Percentiles rank a stretch among this genome's conserved stretches.
These are phyloP conservation scores for Melanerpes aurifrons DNA, from an alignment of 2,113 vertebrate species.

Conservation along the genomic window DNA sequence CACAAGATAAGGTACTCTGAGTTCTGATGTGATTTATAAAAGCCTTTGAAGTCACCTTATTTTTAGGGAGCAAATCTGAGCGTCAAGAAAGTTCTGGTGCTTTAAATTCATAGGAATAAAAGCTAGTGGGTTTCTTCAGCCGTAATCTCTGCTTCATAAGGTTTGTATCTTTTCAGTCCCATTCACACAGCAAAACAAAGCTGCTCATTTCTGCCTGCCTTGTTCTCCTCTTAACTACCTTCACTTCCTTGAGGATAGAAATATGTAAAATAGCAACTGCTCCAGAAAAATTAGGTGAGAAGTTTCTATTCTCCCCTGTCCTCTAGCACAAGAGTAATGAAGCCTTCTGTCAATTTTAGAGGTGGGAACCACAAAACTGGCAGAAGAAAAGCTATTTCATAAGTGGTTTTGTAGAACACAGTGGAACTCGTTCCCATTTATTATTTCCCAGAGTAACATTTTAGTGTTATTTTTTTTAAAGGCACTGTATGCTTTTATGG, in stretches of 20 bases:
- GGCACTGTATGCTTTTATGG: not conserved
- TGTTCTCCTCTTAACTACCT: not conserved
- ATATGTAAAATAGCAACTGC: constrained; percentile 1
- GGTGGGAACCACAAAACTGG: not conserved
- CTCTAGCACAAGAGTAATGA: constrained; percentile 31
- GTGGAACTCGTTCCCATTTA: not conserved
- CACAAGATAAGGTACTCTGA: not conserved
- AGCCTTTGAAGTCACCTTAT: not conserved
- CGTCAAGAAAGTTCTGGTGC: not conserved
- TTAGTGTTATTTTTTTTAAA: not conserved
- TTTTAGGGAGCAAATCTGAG: not conserved
- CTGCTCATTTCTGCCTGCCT: not conserved
- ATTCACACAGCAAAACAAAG: constrained; percentile 4
- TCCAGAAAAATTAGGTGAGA: constrained; percentile 29
- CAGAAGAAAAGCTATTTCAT: not conserved
- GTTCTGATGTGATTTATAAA: not conserved
- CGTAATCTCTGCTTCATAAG: not conserved
- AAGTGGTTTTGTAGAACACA: not conserved
- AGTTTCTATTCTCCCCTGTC: constrained; percentile 17
- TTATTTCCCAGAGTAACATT: not conserved
- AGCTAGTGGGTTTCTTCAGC: not conserved
- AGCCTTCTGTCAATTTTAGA: constrained; percentile 16
- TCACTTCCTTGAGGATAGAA: not conserved
- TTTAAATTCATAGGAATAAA: constrained; percentile 13
- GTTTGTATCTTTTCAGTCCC: not conserved